phyloP scores from a whole-genome alignment of 2,888 invertebrate genomes.

The Nephrotoma guestfalica region DNA sequence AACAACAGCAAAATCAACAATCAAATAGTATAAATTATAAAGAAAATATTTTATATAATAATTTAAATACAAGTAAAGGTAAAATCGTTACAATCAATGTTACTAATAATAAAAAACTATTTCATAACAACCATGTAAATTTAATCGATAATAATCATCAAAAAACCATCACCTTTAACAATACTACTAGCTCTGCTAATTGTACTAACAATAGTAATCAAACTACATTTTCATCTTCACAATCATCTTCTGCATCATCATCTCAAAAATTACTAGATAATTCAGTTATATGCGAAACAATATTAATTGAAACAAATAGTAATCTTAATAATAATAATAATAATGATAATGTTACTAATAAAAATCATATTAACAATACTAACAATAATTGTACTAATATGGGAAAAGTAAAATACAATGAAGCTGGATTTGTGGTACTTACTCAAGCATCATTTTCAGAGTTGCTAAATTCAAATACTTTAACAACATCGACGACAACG shows the following conservation, averaged over 20 bases:
- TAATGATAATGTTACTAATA: constrained; percentile 6
- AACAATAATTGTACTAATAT: constrained; percentile 12
- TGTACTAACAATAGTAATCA: constrained; percentile 8
- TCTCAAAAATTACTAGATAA: constrained; percentile 11
- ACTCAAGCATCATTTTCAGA: constrained; percentile 15
- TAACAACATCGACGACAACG: constrained; percentile 8
- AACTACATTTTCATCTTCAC: neutral
- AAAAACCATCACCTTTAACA: constrained; percentile 1
- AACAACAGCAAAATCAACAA: neutral
- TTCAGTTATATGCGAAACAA: neutral
- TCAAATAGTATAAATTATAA: constrained; percentile 1
- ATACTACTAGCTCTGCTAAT: constrained; percentile 3
- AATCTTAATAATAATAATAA: constrained; percentile 6
- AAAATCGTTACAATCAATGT: constrained; percentile 8
- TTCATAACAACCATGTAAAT: constrained; percentile 2
- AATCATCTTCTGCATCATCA: constrained; percentile 8
- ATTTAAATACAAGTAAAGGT: constrained; percentile 7
- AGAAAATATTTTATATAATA: constrained; percentile 2
- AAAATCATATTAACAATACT: constrained; percentile 10
- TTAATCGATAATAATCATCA: constrained; percentile 4
- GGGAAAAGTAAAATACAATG: constrained; percentile 1
- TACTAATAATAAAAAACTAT: constrained; percentile 3
- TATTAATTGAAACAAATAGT: constrained; percentile 6
- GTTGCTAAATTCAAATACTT: constrained; percentile 11
- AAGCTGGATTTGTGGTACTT: constrained; percentile 13